Evolutionary conservation across 2,888 invertebrate genomes (phyloP).

Genomic region (Eremobia ochroleuca): DNA sequence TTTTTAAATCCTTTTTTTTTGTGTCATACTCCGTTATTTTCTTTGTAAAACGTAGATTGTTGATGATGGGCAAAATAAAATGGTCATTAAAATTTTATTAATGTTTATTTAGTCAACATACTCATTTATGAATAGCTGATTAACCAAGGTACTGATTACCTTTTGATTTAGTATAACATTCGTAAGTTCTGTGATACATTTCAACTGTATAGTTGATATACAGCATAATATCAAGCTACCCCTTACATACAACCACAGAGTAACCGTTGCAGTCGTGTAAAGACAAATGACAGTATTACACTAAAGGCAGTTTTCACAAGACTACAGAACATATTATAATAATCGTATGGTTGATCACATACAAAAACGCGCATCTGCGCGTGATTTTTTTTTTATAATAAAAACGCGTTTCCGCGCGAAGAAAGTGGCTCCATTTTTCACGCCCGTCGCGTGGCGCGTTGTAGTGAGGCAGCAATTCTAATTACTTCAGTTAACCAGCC

Average conservation of each 20-base stretch:
- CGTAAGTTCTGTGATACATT: neutral
- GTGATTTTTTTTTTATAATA: neutral
- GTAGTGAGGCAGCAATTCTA: neutral
- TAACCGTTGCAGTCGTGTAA: neutral
- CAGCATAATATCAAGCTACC: neutral
- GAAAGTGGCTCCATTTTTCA: neutral
- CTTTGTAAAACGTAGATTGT: constrained; percentile 63
- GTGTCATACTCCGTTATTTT: constrained; percentile 52
- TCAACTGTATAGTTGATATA: neutral
- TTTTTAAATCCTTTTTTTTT: constrained; percentile 46
- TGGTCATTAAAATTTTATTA: constrained; percentile 71
- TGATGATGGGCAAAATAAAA: constrained; percentile 72
- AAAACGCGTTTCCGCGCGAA: neutral
- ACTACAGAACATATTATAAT: neutral
- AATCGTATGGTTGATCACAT: neutral
- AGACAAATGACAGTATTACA: neutral
- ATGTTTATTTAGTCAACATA: constrained; percentile 86
- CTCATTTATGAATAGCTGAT: constrained; percentile 59
- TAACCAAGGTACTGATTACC: constrained; percentile 38
- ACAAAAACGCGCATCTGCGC: neutral
- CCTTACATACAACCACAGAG: neutral
- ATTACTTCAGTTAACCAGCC: constrained; percentile 51
- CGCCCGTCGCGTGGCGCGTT: too few species aligned
- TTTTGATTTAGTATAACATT: neutral
- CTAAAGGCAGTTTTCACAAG: neutral